Conservation (phyloP, 1,140 invertebrate species). For the Cheumatopsyche charites region DNA sequence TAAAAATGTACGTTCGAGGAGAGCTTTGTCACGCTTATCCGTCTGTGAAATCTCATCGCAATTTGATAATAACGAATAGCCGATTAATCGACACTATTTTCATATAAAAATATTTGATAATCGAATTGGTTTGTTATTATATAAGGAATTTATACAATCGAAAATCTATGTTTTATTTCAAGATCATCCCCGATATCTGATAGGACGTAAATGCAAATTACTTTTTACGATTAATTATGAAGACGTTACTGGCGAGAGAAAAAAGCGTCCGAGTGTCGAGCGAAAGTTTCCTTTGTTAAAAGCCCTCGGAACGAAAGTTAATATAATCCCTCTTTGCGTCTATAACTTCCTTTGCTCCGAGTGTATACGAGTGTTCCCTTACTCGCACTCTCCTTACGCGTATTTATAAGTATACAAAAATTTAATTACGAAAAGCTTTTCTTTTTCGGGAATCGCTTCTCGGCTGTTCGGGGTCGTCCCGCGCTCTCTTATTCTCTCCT, state of each 20-base stretch:
- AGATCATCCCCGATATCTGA: background rate
- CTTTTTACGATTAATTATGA: slow-evolving; percentile 36
- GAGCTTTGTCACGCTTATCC: too few relatives aligned
- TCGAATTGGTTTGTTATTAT: too few relatives aligned
- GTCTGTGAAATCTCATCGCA: too few relatives aligned
- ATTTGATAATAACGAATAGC: too few relatives aligned
- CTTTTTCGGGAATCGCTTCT: slow-evolving; percentile 15
- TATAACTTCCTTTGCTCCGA: slow-evolving; percentile 7
- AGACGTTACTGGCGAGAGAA: background rate
- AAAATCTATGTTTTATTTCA: too few relatives aligned
- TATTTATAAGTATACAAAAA: slow-evolving; percentile 1
- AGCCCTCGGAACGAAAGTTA: slow-evolving; percentile 36
- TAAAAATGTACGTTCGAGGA: too few relatives aligned
- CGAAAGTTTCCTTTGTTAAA: slow-evolving; percentile 37
- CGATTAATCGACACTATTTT: too few relatives aligned
- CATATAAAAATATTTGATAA: too few relatives aligned
- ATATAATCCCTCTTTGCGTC: slow-evolving; percentile 33
- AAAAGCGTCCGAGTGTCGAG: slow-evolving; percentile 24
- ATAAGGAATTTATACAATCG: too few relatives aligned
- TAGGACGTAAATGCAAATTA: background rate
- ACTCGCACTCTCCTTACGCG: background rate
- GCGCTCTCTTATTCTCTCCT: too few relatives aligned
- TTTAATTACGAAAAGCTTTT: slow-evolving; percentile 36
- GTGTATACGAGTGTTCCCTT: background rate
- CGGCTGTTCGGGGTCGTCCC: background rate